Evolutionary conservation across 2,888 invertebrate species (phyloP), one percentile per base, ranked within the genome.

Genomic region (Cephalotes varians): DNA sequence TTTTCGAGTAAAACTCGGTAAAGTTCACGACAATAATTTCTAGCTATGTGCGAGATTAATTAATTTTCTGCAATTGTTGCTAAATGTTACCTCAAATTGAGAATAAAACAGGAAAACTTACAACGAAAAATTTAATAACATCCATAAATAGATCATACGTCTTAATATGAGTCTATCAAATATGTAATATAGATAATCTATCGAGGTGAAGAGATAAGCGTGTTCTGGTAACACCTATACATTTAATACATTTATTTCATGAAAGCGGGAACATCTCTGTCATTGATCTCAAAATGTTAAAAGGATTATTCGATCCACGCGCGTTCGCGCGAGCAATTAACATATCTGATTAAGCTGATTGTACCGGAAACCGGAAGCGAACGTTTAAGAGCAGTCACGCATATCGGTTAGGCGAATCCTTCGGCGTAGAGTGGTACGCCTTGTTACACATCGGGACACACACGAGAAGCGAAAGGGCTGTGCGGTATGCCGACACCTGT

Each of bases 381-480:
- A 86, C 90, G 88, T 93, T 93, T 92, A 93, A 92, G 90, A 90
- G 89, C 84, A 89, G 91, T 92, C 91, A 92, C 92, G 92, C 92
- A 91, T 91, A 87, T 91, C 87, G 89, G 90, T 85, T 86, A 82
- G 86, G 86, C 82, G 90, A 86, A 90, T 90, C 87, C 89, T 88
- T 89, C 80, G 89, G 89, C 85, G 90, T 91, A 90, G 91, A 92
- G 89, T 93, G 93, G 93, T 93, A 93, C 93, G 93, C 87, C 91
- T 91, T 93, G 93, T 92, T 93, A 93, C 93, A 90, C 87, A 80
- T 81, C 76, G 80, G 76, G 81, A 84, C 84, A 85, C 54, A 77
- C 84, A 83, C 81, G 89, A 85, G 87, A 89, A 90, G 84, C 83
- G 83, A 88, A 88, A 90, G 89, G 90, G 91, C 88, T 88, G 86